Percentiles rank a stretch among this genome's conserved stretches.
Evolutionary conservation across 2,797 vertebrate genomes (phyloP).

Genomic region (Falco rusticolus): DNA sequence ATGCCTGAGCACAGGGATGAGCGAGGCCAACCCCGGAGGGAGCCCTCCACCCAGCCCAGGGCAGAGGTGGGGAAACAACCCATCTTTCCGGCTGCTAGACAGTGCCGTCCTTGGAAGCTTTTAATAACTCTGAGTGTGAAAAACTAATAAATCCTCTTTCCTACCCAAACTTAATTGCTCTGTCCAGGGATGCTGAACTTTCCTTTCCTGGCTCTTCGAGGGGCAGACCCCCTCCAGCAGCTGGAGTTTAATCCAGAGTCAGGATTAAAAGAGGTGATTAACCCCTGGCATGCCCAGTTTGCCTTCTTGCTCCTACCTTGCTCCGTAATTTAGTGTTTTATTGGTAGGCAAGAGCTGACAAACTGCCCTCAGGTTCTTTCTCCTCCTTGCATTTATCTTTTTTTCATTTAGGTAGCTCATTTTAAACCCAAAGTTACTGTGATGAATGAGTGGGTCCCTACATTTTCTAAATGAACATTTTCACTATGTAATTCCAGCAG

Average conservation of each 20-base stretch:
- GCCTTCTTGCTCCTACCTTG: neutral
- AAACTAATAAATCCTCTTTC: neutral
- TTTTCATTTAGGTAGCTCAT: neutral
- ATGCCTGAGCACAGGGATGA: neutral
- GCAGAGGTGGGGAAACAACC: neutral
- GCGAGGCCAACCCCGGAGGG: fast-evolving
- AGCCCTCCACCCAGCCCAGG: neutral
- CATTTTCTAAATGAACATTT: neutral
- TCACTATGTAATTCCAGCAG: neutral
- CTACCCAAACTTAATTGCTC: neutral
- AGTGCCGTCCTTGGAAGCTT: neutral
- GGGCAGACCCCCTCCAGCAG: fast-evolving
- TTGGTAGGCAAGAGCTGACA: neutral
- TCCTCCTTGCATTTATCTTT: neutral
- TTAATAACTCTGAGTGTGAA: neutral
- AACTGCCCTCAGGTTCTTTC: neutral
- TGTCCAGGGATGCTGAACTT: too few relatives aligned
- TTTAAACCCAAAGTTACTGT: neutral
- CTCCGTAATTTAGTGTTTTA: neutral
- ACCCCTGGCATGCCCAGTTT: neutral
- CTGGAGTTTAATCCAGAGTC: too few relatives aligned
- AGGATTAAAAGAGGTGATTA: too few relatives aligned
- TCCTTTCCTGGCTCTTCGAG: neutral
- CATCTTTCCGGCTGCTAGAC: neutral
- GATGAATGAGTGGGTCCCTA: neutral